Evolutionary conservation across 2,888 invertebrate genomes (phyloP).

Genomic region (Cancer borealis): DNA sequence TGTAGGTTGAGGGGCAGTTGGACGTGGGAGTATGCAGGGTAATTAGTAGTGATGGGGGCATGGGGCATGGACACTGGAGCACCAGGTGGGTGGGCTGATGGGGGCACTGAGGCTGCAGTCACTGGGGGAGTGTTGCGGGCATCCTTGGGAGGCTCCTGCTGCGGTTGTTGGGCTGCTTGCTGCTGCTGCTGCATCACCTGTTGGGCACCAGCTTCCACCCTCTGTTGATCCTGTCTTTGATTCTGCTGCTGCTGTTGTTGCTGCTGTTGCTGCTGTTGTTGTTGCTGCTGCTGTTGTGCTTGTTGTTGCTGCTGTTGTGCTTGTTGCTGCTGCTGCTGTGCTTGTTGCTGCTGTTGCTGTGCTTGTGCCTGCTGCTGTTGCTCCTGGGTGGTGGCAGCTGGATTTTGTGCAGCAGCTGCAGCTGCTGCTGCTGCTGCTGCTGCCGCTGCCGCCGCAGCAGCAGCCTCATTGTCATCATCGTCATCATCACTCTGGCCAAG

Average conservation of each 20-base stretch:
- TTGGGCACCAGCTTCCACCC: constrained; percentile 59
- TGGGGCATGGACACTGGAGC: constrained; percentile 72
- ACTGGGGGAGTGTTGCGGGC: constrained; percentile 69
- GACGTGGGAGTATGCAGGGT: constrained; percentile 76
- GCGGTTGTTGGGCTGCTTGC: constrained; percentile 48
- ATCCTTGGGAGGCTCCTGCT: constrained; percentile 71
- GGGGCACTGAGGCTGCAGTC: constrained; percentile 60
- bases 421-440: constrained; percentile 64
- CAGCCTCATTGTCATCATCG: constrained; percentile 71
- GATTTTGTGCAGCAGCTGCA: constrained; percentile 57
- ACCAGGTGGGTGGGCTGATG: constrained; percentile 70
- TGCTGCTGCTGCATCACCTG: constrained; percentile 67
- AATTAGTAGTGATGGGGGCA: constrained; percentile 73
- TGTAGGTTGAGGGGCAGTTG: constrained; percentile 76
- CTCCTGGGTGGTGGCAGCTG: constrained; percentile 62
- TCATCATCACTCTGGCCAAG: constrained; percentile 75
- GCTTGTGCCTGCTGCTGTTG: constrained; percentile 55
- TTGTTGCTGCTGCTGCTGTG: constrained; percentile 63
- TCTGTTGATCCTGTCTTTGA: constrained; percentile 63
- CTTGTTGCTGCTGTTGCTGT: constrained; percentile 61
- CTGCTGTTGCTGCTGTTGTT: constrained; percentile 60
- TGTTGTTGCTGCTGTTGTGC: constrained; percentile 63
- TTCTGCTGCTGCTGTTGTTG: constrained; percentile 73
- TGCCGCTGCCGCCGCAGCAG: constrained; percentile 68
- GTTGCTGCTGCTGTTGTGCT: constrained; percentile 55